Base-by-base conservation (phyloP, 2,797 vertebrate species). In the Catostomus latipinnis region DNA sequence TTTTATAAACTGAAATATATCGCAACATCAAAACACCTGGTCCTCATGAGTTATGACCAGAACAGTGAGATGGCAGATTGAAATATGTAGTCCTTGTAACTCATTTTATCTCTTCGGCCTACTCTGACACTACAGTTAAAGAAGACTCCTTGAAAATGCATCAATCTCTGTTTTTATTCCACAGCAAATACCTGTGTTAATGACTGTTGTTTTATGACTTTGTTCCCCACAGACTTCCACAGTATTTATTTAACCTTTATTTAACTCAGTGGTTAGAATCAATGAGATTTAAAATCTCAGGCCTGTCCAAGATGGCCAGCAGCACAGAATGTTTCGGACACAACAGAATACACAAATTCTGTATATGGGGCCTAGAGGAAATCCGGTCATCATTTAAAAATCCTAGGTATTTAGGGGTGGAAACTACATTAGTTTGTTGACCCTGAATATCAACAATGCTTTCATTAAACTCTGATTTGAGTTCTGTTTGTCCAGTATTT, bases 401-500 rank as follows among this genome's bases (percentile, higher is more conserved):
- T 78, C n/a, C 34, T 53, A 70, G 67, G 76, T 11, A 78, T 71
- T 61, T 54, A 22, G 9, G 11, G n/a, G 49, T 71, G 67, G 10
- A 78, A 78, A 63, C 48, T 12, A 52, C 68, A 71, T 71, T 61
- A 62, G 68, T 71, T 78, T 78, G 58, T 78, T 78, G 76, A 78
- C 58, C 76, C 65, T 71, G 68, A 71, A 13, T 8, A 18, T 49
- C 68, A 71, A 71, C 22, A 53, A 62, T 71, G 76, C 49, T 71
- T 76, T 71, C 14, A 62, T 50, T 53, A 70, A 61, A 43, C 66
- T 49, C 75, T 11, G 13, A 53, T 62, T 53, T 63, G 22, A 54
- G 49, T 11, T 69, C 53, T 22, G 56, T 71, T 78, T 34, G 57
- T 49, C 65, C 56, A 60, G 8, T 61, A 63, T 22, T 56, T 34